A percentile compares a stretch with the other conserved stretches of the same genome.
Evolutionary conservation across 2,797 vertebrate genomes (phyloP).

Genomic region (Phataginus tetradactyla): DNA sequence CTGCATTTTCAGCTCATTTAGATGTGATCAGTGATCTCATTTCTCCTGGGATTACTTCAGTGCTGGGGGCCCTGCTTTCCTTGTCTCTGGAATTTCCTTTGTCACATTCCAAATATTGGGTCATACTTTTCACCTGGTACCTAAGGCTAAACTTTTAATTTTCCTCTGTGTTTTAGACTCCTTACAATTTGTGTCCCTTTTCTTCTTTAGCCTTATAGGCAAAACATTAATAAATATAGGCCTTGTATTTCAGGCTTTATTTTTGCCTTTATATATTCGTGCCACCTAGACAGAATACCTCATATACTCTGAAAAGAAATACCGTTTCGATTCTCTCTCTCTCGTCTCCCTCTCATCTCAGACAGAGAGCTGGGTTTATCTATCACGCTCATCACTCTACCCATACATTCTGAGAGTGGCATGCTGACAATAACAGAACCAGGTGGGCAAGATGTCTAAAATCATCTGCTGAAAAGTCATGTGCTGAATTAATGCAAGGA

Average conservation of each 20-base stretch:
- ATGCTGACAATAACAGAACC: neutral
- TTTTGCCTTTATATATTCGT: neutral
- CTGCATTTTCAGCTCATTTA: neutral
- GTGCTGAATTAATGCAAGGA: neutral
- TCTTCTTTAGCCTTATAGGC: neutral
- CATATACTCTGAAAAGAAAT: neutral
- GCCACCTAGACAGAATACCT: neutral
- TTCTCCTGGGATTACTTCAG: neutral
- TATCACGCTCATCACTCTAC: neutral
- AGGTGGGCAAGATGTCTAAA: neutral
- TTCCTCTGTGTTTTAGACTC: neutral
- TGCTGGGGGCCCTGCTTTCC: neutral
- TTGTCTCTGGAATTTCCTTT: neutral
- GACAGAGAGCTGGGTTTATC: neutral
- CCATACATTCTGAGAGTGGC: neutral
- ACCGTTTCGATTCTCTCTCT: neutral
- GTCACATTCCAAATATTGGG: neutral
- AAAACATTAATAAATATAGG: slow-evolving; percentile 22
- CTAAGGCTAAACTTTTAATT: neutral
- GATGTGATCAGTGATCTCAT: neutral
- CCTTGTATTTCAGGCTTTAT: neutral
- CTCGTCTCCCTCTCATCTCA: neutral
- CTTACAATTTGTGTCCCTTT: neutral
- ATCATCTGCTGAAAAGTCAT: slow-evolving; percentile 32
- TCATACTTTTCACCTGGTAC: neutral